A percentile compares a stretch with the other conserved stretches of the same genome.
phyloP scores from a whole-genome alignment of 1,140 invertebrate genomes.

The Archivesica marissinica region DNA sequence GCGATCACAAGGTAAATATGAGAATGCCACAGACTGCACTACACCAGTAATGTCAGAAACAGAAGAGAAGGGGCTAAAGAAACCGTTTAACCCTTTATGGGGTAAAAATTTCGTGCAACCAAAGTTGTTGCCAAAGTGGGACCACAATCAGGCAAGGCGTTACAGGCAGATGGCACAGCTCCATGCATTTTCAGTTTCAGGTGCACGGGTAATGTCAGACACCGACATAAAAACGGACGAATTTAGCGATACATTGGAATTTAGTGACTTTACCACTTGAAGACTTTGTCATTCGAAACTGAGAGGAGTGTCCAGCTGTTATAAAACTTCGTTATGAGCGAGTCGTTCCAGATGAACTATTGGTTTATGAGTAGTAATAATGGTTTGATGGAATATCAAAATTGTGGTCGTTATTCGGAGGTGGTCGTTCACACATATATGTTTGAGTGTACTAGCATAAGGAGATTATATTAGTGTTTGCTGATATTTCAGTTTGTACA shows the following conservation, averaged over 20 bases:
- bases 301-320: too few relatives aligned
- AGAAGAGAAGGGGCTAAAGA: constrained; percentile 7
- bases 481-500: too few relatives aligned
- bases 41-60: neutral
- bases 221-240: neutral
- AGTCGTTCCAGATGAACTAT: too few relatives aligned
- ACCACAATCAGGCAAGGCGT: constrained; percentile 3
- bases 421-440: too few relatives aligned
- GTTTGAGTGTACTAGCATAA: too few relatives aligned
- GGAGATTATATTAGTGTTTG: too few relatives aligned
- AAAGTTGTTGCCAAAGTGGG: constrained; percentile 3
- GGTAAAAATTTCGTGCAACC: neutral
- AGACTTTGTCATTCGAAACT: too few relatives aligned
- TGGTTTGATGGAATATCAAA: too few relatives aligned
- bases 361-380: too few relatives aligned
- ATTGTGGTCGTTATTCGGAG: too few relatives aligned
- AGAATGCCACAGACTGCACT: neutral
- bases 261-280: constrained; percentile 10
- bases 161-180: constrained; percentile 13
- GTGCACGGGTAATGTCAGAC: neutral
- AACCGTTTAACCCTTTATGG: constrained; percentile 15
- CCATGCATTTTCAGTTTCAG: neutral
- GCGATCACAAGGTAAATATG: neutral
- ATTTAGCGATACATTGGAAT: constrained; percentile 6
- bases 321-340: too few relatives aligned